Conservation (phyloP, 1,140 invertebrate species). For the Rhyzopertha dominica region DNA sequence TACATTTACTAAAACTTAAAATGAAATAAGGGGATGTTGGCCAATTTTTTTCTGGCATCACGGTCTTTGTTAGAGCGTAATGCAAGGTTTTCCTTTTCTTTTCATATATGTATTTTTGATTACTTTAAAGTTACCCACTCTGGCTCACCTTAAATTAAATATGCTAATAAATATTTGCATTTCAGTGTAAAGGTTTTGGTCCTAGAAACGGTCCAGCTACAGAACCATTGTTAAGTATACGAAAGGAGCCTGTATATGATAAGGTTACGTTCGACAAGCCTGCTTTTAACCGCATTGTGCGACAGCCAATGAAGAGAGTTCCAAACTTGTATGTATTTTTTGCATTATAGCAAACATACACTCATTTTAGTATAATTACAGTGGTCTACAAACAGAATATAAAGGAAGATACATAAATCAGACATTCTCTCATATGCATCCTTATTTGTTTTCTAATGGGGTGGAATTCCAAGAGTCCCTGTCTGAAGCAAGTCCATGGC, state of each 20-base stretch:
- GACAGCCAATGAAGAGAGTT: conserved; percentile 18
- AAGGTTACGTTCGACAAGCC: conserved; percentile 16
- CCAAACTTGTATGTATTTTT: conserved; percentile 27
- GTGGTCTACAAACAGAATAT: conserved; percentile 34
- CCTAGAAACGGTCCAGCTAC: conserved; percentile 22
- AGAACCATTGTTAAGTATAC: conserved; percentile 12
- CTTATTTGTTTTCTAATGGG: conserved; percentile 25
- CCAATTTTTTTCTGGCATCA: too few species aligned
- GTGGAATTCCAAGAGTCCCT: conserved; percentile 25
- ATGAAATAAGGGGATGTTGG: too few species aligned
- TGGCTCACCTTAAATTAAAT: too few species aligned
- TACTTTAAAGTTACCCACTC: too few species aligned
- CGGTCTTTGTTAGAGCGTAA: too few species aligned
- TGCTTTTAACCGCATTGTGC: conserved; percentile 2
- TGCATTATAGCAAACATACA: too few species aligned
- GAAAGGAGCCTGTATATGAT: conserved; percentile 10
- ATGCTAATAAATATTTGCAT: conserved; percentile 1
- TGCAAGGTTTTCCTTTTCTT: too few species aligned
- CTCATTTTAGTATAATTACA: conserved; percentile 20
- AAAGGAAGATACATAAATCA: conserved; percentile 29
- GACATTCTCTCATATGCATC: conserved; percentile 29
- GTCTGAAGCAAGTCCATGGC: conserved; percentile 31
- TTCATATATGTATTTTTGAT: too few species aligned
- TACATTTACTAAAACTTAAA: too few species aligned
- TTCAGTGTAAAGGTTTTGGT: conserved; percentile 28